These are phyloP conservation scores for Pluvianellus socialis DNA, from an alignment of 2,113 vertebrate species.

Conservation along the genomic window DNA sequence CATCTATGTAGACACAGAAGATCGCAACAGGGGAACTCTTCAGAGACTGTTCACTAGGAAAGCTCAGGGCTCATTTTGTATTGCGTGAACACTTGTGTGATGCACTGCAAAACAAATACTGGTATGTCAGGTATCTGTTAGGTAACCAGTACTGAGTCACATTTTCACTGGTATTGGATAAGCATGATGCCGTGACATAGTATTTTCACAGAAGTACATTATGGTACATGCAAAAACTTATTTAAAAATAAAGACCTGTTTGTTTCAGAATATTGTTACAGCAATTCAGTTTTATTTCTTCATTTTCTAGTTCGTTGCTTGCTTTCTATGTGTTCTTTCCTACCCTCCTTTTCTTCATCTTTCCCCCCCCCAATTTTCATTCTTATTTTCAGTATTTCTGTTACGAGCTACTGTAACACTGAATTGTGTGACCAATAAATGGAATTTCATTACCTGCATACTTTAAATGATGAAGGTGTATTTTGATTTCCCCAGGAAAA, in stretches of 20 bases:
- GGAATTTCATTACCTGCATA: background rate
- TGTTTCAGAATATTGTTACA: background rate
- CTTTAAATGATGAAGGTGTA: conserved; percentile 15
- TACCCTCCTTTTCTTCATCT: background rate
- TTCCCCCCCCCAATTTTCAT: rapidly evolving
- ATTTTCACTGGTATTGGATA: background rate
- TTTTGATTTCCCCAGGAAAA: conserved; percentile 17
- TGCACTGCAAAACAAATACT: background rate
- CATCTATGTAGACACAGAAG: background rate
- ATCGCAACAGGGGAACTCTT: background rate
- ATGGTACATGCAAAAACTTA: background rate
- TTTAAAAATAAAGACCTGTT: background rate
- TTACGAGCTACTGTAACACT: background rate
- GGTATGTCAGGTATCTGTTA: background rate
- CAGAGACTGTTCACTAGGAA: background rate
- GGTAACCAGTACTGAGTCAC: background rate
- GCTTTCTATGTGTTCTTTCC: background rate
- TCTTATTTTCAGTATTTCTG: conserved; percentile 22
- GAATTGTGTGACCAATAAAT: conserved; percentile 6
- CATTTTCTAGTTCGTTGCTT: background rate
- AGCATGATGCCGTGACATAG: background rate
- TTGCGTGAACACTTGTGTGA: background rate
- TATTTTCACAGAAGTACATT: background rate
- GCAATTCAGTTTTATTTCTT: background rate
- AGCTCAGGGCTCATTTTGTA: background rate